Evolutionary conservation across 1,140 invertebrate species (phyloP), one percentile per base, ranked within the genome.

Genomic region (Grapholita molesta): DNA sequence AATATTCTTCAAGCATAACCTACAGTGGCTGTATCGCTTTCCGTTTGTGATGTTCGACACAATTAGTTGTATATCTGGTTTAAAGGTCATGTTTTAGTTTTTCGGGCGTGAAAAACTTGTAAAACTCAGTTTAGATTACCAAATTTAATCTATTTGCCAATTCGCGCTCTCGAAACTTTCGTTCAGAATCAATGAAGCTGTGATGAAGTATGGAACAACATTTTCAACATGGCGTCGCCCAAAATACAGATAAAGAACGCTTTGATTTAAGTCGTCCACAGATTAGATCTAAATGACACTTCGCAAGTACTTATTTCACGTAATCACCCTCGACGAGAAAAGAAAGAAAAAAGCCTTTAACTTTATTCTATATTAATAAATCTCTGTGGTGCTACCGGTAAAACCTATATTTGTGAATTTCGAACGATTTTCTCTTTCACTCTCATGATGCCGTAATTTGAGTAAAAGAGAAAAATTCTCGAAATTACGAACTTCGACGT

Each of bases 1-100:
- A 48, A 90, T 80, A 66, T 64, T 55, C 64, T 77, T 80, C 15
- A 86, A 67, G 75, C 88, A 90, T 90, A 90, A 88, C 83, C 86
- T 87, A 68, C 88, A 90, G 82, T 90, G 76, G 61, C 80, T 89
- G 64, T 76, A 87, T 7, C 70, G 67, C 28, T 84, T 83, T 61
- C 78, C 76, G 25, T 71, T 82, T 9, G 87, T 64, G 23, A 90
- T 76, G 72, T 84, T 86, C n/a, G 73, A 83, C n/a, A 90, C 73
- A 33, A 90, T 73, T 32, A 74, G 55, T 73, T 76, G 82, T 64
- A 85, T 70, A 73, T 84, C 72, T 2, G 61, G 64, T 42, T 82
- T 77, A 55, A 78, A 71, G 18, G 70, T 48, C 81, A 85, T 85
- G 67, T 75, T 76, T 48, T 48, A 48, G 11, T 28, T 28, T 15